These are phyloP conservation scores for Emesis furor DNA, from an alignment of 2,888 invertebrate species.

Conservation along the genomic window DNA sequence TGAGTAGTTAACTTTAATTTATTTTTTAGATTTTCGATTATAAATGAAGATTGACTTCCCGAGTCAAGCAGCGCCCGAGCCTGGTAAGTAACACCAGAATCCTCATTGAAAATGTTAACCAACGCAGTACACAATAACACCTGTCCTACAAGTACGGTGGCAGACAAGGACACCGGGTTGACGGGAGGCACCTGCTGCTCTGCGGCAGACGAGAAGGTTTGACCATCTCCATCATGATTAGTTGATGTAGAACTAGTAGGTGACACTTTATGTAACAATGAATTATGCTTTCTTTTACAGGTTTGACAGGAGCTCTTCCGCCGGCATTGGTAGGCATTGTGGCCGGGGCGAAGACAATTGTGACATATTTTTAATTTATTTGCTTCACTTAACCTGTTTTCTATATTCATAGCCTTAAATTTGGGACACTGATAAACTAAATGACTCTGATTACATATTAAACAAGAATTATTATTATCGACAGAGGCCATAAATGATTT, in stretches of 20 bases:
- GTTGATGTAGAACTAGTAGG: not conserved
- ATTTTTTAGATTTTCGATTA: not conserved
- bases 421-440: not conserved
- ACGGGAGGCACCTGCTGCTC: not conserved
- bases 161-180: not conserved
- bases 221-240: not conserved
- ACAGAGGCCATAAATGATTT: too few species aligned
- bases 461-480: not conserved
- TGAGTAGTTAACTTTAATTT: too few species aligned
- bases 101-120: constrained; percentile 38
- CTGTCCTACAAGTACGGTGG: constrained; percentile 1
- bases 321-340: not conserved
- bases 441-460: not conserved
- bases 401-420: not conserved
- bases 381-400: not conserved
- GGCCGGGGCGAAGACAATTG: not conserved
- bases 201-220: constrained; percentile 19
- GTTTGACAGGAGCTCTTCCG: constrained; percentile 29
- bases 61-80: constrained; percentile 28
- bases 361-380: not conserved
- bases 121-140: constrained; percentile 46
- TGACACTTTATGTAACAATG: constrained; percentile 38
- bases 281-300: constrained; percentile 50
- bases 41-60: not conserved
- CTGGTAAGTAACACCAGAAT: constrained; percentile 21